Base-by-base conservation (phyloP, 2,113 vertebrate genomes). In the Chrysochloris asiatica region DNA sequence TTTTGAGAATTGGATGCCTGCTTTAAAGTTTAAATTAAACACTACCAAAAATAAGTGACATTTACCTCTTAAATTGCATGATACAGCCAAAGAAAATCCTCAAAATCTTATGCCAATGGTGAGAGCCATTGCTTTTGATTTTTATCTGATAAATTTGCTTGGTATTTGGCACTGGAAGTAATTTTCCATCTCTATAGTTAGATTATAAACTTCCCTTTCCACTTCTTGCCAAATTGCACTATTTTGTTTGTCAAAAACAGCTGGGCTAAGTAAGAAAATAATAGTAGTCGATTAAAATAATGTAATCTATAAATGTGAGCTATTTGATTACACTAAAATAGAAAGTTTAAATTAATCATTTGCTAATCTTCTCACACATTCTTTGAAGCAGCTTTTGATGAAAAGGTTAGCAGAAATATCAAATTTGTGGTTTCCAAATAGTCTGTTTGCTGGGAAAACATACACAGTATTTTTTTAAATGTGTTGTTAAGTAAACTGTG, bases 331-430 rank as follows among this genome's bases (percentile, higher is more conserved):
- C 91, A 61, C 89, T 65, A 89, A 96, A 96, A 95, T 93, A 96
- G 92, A 92, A 93, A 96, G 83, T 93, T 93, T 88, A 95, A 96
- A 91, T 92, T 85, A 91, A 95, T 95, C 95, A 93, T 96, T 96
- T 95, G 77, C 95, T 94, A 94, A 97, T 96, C 82, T 95, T 94
- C 94, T 89, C 83, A 52, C 69, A 59, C 95, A 77, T 83, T 95
- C 56, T 95, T 71, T 93, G 96, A 95, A 96, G 84, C 11, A 69
- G 89, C 86, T 72, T 96, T 87, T 95, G 96, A 97, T 96, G 95
- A 95, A 95, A 96, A 96, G 95, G 96, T 96, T 96, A 95, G 83
- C 82, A 89, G 75, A 96, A 96, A 95, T 92, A 96, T 95, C 83
- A 95, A 83, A 96, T 97, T 87, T 96, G 54, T 50, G 91, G n/a